These are phyloP conservation scores for Sisor rabdophorus DNA, from an alignment of 2,113 vertebrate species.

Conservation along the genomic window DNA sequence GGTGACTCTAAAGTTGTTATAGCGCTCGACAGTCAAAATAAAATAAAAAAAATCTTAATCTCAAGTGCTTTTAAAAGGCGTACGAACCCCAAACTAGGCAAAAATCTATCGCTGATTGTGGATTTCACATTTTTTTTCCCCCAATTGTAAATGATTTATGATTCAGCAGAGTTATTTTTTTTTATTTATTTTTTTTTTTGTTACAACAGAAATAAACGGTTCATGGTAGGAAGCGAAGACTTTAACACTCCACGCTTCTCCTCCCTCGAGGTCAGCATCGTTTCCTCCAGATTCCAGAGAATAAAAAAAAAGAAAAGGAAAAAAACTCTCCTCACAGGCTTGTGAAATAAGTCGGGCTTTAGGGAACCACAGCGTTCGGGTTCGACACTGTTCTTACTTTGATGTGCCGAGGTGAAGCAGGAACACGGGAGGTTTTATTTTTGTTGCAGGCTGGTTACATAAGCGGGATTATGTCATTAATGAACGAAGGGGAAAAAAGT, in stretches of 20 bases:
- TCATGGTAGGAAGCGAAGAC: background rate
- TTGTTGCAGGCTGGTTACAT: constrained; percentile 54
- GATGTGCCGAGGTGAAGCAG: constrained; percentile 7
- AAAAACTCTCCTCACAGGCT: background rate
- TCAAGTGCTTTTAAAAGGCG: background rate
- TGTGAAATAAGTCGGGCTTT: background rate
- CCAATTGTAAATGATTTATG: background rate
- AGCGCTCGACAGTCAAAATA: too few species aligned
- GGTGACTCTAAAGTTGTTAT: too few species aligned
- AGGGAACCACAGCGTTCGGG: background rate
- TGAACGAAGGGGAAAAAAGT: constrained; percentile 55
- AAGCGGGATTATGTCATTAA: constrained; percentile 60
- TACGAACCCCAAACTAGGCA: background rate
- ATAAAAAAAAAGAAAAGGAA: background rate
- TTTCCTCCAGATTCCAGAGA: background rate
- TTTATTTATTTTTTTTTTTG: background rate
- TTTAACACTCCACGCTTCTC: background rate
- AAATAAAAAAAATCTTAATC: too few species aligned
- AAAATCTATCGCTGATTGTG: background rate
- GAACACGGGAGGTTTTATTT: constrained; percentile 53
- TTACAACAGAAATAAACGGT: background rate
- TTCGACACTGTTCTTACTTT: background rate
- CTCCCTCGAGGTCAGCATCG: background rate
- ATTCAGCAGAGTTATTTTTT: background rate
- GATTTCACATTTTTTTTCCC: background rate